Percentiles rank a stretch among this genome's conserved stretches.
phyloP scores from a whole-genome alignment of 1,140 invertebrate species.

The Solenopsis fugax region DNA sequence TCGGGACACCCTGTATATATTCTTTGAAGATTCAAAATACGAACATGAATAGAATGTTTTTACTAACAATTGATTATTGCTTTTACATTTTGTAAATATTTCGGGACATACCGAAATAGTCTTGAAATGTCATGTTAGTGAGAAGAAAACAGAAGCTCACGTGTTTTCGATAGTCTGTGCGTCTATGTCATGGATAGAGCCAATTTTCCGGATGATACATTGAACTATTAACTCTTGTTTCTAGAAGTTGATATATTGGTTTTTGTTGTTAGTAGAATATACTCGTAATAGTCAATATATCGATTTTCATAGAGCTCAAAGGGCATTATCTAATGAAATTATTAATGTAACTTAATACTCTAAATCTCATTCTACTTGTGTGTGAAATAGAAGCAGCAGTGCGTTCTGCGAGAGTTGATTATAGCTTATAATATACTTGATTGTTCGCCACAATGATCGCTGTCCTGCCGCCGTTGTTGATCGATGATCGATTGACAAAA shows the following conservation, averaged over 20 bases:
- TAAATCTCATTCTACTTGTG: slow-evolving; percentile 1
- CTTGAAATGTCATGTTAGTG: neutral
- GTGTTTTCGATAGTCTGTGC: neutral
- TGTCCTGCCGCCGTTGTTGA: neutral
- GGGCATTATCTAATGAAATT: slow-evolving; percentile 30
- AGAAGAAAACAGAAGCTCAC: neutral
- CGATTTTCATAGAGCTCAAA: neutral
- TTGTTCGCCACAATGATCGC: too few species aligned
- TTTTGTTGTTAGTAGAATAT: slow-evolving; percentile 43
- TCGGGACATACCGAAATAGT: too few species aligned
- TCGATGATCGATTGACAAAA: neutral
- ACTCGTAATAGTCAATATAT: slow-evolving; percentile 23
- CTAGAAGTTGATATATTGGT: slow-evolving; percentile 55
- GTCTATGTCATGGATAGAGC: neutral
- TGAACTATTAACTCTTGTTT: slow-evolving; percentile 7
- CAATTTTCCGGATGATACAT: neutral
- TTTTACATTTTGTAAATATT: too few species aligned
- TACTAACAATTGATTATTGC: too few species aligned
- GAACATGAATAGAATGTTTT: too few species aligned
- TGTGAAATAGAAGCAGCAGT: neutral
- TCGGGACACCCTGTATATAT: too few species aligned
- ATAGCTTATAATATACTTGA: neutral
- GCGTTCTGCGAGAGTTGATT: neutral
- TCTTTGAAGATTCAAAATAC: too few species aligned
- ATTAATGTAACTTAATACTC: slow-evolving; percentile 42